These are phyloP conservation scores for Pristionchus japonicus DNA, from an alignment of 2,888 invertebrate genomes.

Conservation along the genomic window DNA sequence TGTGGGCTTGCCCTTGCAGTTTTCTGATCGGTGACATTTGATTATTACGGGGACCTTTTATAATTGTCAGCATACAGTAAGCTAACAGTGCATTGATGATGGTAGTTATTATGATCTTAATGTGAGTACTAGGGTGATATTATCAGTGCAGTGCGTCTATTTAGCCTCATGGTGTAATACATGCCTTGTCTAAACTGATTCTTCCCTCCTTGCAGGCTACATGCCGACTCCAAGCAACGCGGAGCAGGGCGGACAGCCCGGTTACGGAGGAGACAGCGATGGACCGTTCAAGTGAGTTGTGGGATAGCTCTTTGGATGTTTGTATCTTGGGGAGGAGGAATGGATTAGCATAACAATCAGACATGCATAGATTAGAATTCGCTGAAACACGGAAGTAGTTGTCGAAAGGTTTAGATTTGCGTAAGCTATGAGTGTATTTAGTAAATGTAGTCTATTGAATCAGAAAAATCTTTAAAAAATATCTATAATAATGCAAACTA, in stretches of 20 bases:
- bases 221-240: constrained; percentile 35
- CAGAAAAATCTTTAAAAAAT: background rate
- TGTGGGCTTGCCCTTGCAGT: too few relatives aligned
- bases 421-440: too few relatives aligned
- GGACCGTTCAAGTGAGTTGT: constrained; percentile 43
- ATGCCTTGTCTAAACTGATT: background rate
- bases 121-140: too few relatives aligned
- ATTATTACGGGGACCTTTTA: background rate
- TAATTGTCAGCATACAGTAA: background rate
- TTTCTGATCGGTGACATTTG: background rate
- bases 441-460: too few relatives aligned
- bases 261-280: constrained; percentile 39
- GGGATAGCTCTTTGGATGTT: too few relatives aligned
- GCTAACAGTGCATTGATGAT: too few relatives aligned
- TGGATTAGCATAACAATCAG: too few relatives aligned
- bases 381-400: background rate
- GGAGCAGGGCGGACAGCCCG: constrained; percentile 30
- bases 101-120: too few relatives aligned
- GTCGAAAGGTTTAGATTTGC: background rate
- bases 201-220: constrained; percentile 32
- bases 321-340: too few relatives aligned
- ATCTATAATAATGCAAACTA: too few relatives aligned
- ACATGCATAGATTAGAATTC: background rate
- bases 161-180: background rate
- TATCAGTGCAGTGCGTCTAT: too few relatives aligned